Conservation (phyloP, 2,797 vertebrate genomes). For the Loriculus beryllinus region DNA sequence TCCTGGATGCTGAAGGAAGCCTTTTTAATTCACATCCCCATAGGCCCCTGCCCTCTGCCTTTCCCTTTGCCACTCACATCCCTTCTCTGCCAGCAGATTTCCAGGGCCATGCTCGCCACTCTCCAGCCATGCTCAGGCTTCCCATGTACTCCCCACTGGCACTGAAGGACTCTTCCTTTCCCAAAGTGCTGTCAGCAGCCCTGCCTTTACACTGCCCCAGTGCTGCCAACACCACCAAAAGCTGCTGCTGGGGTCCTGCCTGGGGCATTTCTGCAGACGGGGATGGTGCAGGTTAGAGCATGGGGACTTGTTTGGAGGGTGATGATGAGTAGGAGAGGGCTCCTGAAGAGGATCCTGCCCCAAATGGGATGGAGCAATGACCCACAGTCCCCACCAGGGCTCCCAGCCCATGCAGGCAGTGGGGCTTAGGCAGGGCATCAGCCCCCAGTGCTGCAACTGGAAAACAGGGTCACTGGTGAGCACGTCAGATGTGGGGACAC, state of each 20-base stretch:
- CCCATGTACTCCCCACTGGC: rapidly evolving
- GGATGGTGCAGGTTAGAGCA: background rate
- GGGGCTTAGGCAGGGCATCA: background rate
- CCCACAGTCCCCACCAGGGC: rapidly evolving
- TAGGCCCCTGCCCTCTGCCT: background rate
- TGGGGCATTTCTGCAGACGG: rapidly evolving
- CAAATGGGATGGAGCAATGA: rapidly evolving
- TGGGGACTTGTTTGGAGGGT: background rate
- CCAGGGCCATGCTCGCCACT: rapidly evolving
- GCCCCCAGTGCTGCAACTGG: rapidly evolving
- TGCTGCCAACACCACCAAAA: background rate
- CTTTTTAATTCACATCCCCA: rapidly evolving
- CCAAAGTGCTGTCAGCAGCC: background rate
- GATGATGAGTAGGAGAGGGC: rapidly evolving
- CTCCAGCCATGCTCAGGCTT: rapidly evolving
- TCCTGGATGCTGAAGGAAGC: background rate
- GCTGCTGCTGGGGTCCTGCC: rapidly evolving
- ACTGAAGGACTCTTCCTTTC: background rate
- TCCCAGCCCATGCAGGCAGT: rapidly evolving
- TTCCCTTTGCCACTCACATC: rapidly evolving
- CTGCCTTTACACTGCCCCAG: rapidly evolving
- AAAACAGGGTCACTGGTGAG: background rate
- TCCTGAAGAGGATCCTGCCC: background rate
- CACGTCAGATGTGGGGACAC: rapidly evolving
- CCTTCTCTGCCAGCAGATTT: background rate